Conservation (phyloP, 1,140 invertebrate species). For the Leptinotarsa texana region DNA sequence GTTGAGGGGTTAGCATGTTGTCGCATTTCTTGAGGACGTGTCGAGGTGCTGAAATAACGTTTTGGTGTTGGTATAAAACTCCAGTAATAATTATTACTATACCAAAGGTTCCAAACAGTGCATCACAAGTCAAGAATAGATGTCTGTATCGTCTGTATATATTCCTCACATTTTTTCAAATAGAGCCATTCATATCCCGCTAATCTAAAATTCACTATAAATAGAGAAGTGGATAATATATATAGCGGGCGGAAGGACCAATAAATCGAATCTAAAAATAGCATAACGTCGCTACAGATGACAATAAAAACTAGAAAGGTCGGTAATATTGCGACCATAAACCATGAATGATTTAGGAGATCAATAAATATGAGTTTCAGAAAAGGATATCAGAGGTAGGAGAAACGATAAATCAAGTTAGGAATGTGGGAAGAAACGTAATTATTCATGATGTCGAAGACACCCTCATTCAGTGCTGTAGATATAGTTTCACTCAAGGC, state of each 20-base stretch:
- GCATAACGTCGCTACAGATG: slow-evolving; percentile 17
- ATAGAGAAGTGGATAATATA: no score
- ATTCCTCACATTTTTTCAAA: no score
- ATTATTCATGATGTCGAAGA: slow-evolving; percentile 26
- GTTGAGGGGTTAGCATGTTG: no score
- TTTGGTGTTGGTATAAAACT: no score
- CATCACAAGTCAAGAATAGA: no score
- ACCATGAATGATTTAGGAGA: slow-evolving; percentile 24
- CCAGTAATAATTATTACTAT: no score
- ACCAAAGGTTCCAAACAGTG: no score
- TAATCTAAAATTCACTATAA: no score
- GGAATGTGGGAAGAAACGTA: slow-evolving; percentile 20
- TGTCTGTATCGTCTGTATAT: no score
- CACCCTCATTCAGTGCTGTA: not conserved
- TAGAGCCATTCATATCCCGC: no score
- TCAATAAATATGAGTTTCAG: slow-evolving; percentile 25
- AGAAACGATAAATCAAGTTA: slow-evolving; percentile 23
- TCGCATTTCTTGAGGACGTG: no score
- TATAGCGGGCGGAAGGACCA: slow-evolving; percentile 2
- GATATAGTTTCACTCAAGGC: not conserved
- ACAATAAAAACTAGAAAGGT: slow-evolving; percentile 27
- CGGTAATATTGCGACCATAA: slow-evolving; percentile 24
- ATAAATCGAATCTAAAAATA: slow-evolving; percentile 12
- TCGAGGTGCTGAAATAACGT: no score
- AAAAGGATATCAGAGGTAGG: slow-evolving; percentile 17